phyloP scores from a whole-genome alignment of 2,113 vertebrate genomes.

The Centrocercus urophasianus region DNA sequence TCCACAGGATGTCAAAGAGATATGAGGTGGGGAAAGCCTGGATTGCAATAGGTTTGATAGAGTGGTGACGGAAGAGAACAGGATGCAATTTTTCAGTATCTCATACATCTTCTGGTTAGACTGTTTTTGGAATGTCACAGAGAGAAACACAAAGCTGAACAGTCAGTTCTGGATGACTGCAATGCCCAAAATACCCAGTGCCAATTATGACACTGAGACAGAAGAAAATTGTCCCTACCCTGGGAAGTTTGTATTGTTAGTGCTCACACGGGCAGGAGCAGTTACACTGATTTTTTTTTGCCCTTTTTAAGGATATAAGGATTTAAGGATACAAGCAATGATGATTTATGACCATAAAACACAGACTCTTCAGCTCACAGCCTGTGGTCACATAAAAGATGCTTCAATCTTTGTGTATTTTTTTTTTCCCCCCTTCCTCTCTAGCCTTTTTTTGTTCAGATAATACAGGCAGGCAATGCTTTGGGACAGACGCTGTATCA shows the following conservation, averaged over 20 bases:
- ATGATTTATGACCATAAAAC: not conserved
- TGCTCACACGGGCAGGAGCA: not conserved
- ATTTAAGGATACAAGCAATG: not conserved
- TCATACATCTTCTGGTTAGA: not conserved
- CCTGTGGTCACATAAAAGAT: not conserved
- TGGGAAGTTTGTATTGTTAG: not conserved
- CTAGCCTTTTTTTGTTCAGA: not conserved
- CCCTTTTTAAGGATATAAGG: not conserved
- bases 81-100: not conserved
- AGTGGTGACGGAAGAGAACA: not conserved
- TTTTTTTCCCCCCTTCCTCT: not conserved
- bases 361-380: not conserved
- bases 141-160: conserved; percentile 17
- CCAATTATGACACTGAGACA: conserved; percentile 26
- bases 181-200: conserved; percentile 29
- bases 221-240: conserved; percentile 15
- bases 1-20: not conserved
- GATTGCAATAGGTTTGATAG: not conserved
- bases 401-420: not conserved
- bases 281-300: not conserved
- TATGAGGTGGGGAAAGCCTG: not conserved
- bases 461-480: not conserved
- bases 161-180: conserved; percentile 42
- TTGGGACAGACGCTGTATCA: not conserved
- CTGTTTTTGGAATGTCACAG: not conserved